A percentile compares a stretch with the other conserved stretches of the same genome.
Evolutionary conservation across 1,140 invertebrate species (phyloP).

Genomic region (Acromyrmex heyeri): DNA sequence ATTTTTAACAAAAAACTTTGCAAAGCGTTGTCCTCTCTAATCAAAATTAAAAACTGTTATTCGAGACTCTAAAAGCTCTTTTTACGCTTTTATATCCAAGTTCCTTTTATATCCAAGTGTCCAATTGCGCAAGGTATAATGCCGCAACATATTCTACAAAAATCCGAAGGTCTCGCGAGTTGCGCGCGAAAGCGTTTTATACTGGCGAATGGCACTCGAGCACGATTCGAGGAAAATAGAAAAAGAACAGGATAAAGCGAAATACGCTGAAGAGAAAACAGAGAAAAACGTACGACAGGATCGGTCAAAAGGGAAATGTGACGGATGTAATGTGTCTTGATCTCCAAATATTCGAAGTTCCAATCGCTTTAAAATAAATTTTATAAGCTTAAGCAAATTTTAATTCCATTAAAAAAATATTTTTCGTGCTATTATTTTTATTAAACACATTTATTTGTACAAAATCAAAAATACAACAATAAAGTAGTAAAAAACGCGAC

Average conservation of each 20-base stretch:
- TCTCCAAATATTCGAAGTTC: not conserved
- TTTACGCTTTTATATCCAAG: not conserved
- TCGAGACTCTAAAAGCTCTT: constrained; percentile 14
- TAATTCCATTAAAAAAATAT: not conserved
- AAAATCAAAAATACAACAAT: not conserved
- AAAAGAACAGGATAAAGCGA: constrained; percentile 44
- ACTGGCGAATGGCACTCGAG: constrained; percentile 42
- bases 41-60: not conserved
- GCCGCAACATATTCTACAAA: constrained; percentile 21
- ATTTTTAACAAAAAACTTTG: no score
- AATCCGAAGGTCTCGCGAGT: constrained; percentile 28
- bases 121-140: constrained; percentile 24
- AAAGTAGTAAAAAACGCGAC: not conserved
- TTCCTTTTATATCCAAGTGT: constrained; percentile 16
- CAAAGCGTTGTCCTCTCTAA: not conserved
- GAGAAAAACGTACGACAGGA: constrained; percentile 4
- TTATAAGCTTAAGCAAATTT: not conserved
- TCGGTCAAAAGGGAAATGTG: not conserved
- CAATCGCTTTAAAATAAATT: not conserved
- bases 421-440: not conserved
- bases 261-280: constrained; percentile 24
- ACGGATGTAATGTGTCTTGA: not conserved
- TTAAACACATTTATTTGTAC: not conserved
- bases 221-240: constrained; percentile 41
- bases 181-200: constrained; percentile 34